Conservation (phyloP, 2,113 vertebrate genomes). For the Stegostoma tigrinum region DNA sequence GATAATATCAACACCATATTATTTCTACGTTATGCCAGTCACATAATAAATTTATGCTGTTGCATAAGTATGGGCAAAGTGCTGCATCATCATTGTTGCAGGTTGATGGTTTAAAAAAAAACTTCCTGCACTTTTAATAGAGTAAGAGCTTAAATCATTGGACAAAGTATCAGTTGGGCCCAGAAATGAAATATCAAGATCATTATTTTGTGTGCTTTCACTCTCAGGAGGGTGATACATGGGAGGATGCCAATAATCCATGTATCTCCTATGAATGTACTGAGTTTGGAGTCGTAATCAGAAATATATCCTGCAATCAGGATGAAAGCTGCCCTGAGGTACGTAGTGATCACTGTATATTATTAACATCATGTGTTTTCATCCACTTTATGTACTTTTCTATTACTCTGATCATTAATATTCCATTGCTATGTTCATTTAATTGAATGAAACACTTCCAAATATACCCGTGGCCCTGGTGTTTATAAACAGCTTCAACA, state of each 20-base stretch:
- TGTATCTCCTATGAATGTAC: neutral
- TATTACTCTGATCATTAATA: neutral
- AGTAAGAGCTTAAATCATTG: neutral
- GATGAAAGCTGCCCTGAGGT: slow-evolving; percentile 26
- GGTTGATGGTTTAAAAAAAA: neutral
- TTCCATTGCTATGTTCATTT: neutral
- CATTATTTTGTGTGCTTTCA: neutral
- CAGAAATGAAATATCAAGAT: neutral
- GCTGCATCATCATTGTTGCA: neutral
- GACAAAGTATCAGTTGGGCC: neutral
- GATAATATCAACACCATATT: neutral
- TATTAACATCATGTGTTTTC: neutral
- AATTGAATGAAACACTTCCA: neutral
- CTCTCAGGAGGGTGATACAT: neutral
- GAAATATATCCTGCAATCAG: neutral
- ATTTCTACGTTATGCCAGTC: neutral
- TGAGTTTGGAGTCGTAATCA: neutral
- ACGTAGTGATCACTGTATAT: neutral
- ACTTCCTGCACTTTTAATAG: neutral
- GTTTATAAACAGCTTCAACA: neutral
- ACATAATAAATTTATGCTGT: neutral
- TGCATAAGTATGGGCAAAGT: neutral
- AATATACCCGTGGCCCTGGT: neutral
- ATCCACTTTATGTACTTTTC: neutral
- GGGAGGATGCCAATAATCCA: neutral